These are phyloP conservation scores for Antidorcas marsupialis DNA, from an alignment of 2,113 vertebrate genomes.

Conservation along the genomic window DNA sequence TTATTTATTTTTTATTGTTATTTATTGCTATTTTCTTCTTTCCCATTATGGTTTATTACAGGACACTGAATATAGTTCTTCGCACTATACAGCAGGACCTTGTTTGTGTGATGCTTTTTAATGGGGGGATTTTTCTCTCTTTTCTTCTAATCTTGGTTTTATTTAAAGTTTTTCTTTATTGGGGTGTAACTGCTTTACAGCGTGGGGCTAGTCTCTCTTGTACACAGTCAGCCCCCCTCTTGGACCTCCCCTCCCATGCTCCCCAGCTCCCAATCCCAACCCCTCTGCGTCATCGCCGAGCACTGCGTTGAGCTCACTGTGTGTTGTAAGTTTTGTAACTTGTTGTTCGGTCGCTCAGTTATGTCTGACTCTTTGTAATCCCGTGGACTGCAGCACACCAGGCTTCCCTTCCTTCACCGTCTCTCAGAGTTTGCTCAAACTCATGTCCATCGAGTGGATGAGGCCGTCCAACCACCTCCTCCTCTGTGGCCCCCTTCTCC, in stretches of 20 bases:
- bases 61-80: neutral
- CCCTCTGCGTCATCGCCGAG: neutral
- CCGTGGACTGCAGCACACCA: rapidly evolving
- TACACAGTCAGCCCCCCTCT: neutral
- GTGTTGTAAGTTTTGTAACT: rapidly evolving
- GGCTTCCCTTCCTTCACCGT: neutral
- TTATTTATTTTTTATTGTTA: neutral
- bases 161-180: neutral
- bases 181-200: neutral
- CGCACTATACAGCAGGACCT: rapidly evolving
- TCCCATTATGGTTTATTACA: neutral
- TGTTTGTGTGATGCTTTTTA: neutral
- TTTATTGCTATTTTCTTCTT: neutral
- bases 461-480: neutral
- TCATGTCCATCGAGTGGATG: neutral
- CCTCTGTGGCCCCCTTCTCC: neutral
- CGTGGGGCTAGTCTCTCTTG: neutral
- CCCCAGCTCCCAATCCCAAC: neutral
- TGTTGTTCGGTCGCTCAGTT: neutral
- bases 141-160: neutral
- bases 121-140: neutral
- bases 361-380: neutral
- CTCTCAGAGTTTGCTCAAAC: neutral
- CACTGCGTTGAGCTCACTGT: neutral
- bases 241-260: neutral